phyloP scores from a whole-genome alignment of 2,797 vertebrate species.

The Limosa lapponica region DNA sequence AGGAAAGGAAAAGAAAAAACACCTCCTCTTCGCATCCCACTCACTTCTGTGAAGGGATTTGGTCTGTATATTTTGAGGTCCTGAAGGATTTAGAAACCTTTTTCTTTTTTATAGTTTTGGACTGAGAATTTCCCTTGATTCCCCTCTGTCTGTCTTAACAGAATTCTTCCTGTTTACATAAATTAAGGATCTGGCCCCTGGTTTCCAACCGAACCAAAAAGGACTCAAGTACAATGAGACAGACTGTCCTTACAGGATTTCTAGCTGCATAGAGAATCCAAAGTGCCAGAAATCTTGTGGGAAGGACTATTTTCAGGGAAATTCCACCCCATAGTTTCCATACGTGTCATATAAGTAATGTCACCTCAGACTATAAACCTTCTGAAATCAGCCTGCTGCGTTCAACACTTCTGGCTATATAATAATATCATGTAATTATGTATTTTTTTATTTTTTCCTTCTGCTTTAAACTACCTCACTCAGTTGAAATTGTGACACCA shows the following conservation, averaged over 20 bases:
- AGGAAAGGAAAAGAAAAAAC: neutral
- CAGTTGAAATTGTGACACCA: neutral
- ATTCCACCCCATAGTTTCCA: slow-evolving; percentile 50
- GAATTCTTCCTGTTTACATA: slow-evolving; percentile 43
- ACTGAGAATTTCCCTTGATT: slow-evolving; percentile 8
- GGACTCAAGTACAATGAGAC: slow-evolving; percentile 22
- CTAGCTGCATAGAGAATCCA: neutral
- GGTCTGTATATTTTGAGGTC: slow-evolving; percentile 1
- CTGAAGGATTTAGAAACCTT: slow-evolving; percentile 23
- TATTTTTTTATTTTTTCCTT: neutral
- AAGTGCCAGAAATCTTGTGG: slow-evolving; percentile 46
- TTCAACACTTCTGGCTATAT: neutral
- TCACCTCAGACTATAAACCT: neutral
- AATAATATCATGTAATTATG: neutral
- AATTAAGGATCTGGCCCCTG: slow-evolving; percentile 8
- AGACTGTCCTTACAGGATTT: slow-evolving; percentile 28
- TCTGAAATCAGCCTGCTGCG: neutral
- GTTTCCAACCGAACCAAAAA: slow-evolving; percentile 29
- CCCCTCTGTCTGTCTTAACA: slow-evolving; percentile 35
- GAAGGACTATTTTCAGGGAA: slow-evolving; percentile 47
- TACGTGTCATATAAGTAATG: neutral
- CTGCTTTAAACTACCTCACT: neutral
- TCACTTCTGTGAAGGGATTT: slow-evolving; percentile 13
- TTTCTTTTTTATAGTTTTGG: neutral
- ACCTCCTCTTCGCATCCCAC: neutral